A percentile compares a stretch with the other conserved stretches of the same genome.
phyloP scores from a whole-genome alignment of 2,888 invertebrate genomes.

The Heliconius ismenius region DNA sequence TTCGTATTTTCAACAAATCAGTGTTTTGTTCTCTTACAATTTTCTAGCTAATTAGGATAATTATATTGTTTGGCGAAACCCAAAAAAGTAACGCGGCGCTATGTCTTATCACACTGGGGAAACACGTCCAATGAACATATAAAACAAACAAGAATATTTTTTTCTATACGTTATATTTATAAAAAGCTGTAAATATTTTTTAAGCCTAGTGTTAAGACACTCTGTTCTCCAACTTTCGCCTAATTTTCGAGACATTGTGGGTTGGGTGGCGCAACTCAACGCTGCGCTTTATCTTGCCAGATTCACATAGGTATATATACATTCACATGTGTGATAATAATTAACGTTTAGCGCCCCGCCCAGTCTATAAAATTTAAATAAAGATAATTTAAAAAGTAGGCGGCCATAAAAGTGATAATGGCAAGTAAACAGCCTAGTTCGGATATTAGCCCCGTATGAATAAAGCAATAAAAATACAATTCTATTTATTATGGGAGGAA shows the following conservation, averaged over 20 bases:
- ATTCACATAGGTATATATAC: not conserved
- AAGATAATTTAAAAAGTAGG: constrained; percentile 30
- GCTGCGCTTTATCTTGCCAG: not conserved
- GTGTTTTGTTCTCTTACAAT: too few relatives aligned
- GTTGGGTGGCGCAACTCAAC: not conserved
- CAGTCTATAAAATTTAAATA: constrained; percentile 30
- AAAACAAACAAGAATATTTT: too few relatives aligned
- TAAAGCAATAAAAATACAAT: constrained; percentile 49
- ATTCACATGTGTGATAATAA: not conserved
- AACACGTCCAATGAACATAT: too few relatives aligned
- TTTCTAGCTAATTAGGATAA: too few relatives aligned
- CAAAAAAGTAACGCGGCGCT: too few relatives aligned
- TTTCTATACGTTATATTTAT: not conserved
- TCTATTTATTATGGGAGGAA: constrained; percentile 45
- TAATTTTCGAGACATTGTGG: not conserved
- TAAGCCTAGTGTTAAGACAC: not conserved
- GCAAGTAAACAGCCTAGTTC: constrained; percentile 36
- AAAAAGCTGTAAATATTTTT: not conserved
- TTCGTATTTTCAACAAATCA: too few relatives aligned
- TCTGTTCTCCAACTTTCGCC: too few relatives aligned
- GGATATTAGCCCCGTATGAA: constrained; percentile 44
- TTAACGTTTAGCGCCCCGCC: constrained; percentile 19
- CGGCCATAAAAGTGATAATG: constrained; percentile 34
- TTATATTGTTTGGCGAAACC: too few relatives aligned
- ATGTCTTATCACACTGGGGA: too few relatives aligned